phyloP scores from a whole-genome alignment of 1,140 invertebrate species.

The Drosophila ercepeae region DNA sequence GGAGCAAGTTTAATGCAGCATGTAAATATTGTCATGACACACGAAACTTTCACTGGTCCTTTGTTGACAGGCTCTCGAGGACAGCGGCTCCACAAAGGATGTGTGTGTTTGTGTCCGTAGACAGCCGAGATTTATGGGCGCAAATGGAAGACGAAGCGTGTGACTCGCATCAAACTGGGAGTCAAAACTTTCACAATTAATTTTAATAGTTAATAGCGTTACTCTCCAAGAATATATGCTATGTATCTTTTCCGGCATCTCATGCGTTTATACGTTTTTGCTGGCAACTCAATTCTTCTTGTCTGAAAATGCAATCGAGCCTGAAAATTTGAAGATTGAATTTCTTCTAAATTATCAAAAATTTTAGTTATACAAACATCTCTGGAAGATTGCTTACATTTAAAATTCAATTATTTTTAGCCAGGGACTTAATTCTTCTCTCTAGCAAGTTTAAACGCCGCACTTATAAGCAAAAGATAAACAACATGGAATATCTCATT shows the following conservation, averaged over 20 bases:
- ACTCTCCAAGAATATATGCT: neutral
- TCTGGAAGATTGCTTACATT: too few species aligned
- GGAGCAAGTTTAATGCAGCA: constrained; percentile 78
- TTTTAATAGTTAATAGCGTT: constrained; percentile 59
- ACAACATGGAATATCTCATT: constrained; percentile 4
- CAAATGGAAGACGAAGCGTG: constrained; percentile 40
- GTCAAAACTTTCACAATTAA: constrained; percentile 73
- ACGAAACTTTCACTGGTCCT: constrained; percentile 72
- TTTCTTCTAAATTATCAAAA: too few species aligned
- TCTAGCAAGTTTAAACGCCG: neutral
- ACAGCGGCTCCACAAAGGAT: constrained; percentile 18
- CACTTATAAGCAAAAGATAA: neutral
- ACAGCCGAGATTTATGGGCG: constrained; percentile 51
- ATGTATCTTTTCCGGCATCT: neutral
- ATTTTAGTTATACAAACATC: too few species aligned
- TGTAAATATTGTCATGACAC: constrained; percentile 78
- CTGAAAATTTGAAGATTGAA: too few species aligned
- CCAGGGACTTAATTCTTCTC: too few species aligned
- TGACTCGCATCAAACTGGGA: constrained; percentile 35
- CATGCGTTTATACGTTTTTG: too few species aligned
- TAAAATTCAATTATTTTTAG: too few species aligned
- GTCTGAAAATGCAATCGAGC: too few species aligned
- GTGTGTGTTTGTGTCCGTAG: constrained; percentile 21
- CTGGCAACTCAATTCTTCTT: too few species aligned
- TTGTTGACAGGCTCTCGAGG: constrained; percentile 63